Conservation (phyloP, 2,797 vertebrate species). For the Pangasius sanitwongsei region DNA sequence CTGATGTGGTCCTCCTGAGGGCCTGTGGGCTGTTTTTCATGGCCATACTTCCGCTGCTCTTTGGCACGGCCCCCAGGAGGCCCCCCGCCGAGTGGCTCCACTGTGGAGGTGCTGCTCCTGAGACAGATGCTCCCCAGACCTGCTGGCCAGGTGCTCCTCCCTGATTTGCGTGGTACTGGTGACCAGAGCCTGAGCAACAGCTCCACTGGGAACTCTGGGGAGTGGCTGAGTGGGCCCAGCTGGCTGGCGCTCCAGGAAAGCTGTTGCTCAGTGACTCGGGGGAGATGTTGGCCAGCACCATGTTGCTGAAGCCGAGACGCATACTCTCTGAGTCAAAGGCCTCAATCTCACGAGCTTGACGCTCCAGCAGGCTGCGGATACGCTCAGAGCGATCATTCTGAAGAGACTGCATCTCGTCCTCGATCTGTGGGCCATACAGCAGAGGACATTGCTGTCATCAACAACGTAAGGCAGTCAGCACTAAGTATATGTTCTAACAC, state of each 20-base stretch:
- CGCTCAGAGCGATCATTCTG: slow-evolving; percentile 93
- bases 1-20: slow-evolving; percentile 95
- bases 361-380: slow-evolving; percentile 94
- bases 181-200: slow-evolving; percentile 65
- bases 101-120: slow-evolving; percentile 83
- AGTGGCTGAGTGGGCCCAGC: slow-evolving; percentile 86
- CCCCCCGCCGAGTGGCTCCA: slow-evolving; percentile 88
- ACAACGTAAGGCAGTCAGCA: not conserved
- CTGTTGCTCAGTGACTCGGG: slow-evolving; percentile 95
- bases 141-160: slow-evolving; percentile 88
- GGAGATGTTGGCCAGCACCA: slow-evolving; percentile 96
- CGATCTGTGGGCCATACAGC: slow-evolving; percentile 79
- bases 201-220: slow-evolving; percentile 89
- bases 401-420: slow-evolving; percentile 96
- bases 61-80: slow-evolving; percentile 84
- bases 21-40: slow-evolving; percentile 97
- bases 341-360: slow-evolving; percentile 96
- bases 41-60: slow-evolving; percentile 85
- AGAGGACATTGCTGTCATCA: slow-evolving; percentile 22
- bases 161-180: slow-evolving; percentile 87
- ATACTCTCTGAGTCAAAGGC: slow-evolving; percentile 99
- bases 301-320: slow-evolving; percentile 99
- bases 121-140: slow-evolving; percentile 90
- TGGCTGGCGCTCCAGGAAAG: slow-evolving; percentile 90
- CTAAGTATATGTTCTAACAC: not conserved